These are phyloP conservation scores for Himalopsyche tibetana DNA, from an alignment of 2,888 invertebrate genomes.

Conservation along the genomic window DNA sequence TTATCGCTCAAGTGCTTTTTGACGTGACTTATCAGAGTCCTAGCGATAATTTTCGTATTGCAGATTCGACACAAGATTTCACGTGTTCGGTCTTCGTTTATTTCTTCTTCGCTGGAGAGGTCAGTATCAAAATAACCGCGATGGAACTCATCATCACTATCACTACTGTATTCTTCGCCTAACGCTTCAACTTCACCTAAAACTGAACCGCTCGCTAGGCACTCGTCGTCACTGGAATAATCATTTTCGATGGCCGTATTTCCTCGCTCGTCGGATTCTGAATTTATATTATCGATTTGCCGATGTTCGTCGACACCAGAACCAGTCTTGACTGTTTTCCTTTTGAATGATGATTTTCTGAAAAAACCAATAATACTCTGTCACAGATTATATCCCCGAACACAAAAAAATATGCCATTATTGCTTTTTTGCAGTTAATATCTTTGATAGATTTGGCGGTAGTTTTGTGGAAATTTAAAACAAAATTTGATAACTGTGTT, in stretches of 20 bases:
- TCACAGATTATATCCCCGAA: conserved; percentile 1
- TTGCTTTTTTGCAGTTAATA: no score
- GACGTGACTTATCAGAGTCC: conserved; percentile 73
- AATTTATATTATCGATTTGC: neutral
- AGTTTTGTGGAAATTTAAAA: no score
- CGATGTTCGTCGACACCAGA: neutral
- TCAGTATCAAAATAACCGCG: neutral
- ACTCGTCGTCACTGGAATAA: neutral
- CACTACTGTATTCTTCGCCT: neutral
- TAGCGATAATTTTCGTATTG: conserved; percentile 68
- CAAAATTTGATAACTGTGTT: no score
- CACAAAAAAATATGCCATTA: no score
- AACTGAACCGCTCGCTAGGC: neutral
- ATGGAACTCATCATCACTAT: neutral
- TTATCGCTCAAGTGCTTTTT: conserved; percentile 72
- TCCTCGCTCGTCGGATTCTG: neutral
- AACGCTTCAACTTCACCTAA: neutral
- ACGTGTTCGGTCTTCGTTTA: neutral
- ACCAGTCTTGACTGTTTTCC: neutral
- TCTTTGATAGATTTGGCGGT: no score
- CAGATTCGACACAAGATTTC: conserved; percentile 71
- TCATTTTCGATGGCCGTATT: neutral
- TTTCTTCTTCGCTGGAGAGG: neutral
- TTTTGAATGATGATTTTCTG: conserved; percentile 22
- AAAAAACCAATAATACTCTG: conserved; percentile 31